phyloP scores from a whole-genome alignment of 2,113 vertebrate species.

The Urocolius indicus region DNA sequence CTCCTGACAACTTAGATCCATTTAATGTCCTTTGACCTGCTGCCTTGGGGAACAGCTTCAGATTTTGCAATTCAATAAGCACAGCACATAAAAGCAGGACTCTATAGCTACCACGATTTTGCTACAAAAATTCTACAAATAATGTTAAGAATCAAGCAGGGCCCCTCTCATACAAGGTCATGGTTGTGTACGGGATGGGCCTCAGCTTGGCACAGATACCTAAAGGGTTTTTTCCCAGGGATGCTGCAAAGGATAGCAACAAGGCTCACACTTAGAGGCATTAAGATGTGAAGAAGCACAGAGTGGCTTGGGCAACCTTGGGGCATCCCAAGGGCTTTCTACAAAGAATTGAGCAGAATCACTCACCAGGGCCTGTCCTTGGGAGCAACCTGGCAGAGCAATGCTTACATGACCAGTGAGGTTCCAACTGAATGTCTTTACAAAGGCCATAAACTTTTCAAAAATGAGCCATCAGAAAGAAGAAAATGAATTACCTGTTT shows the following conservation, averaged over 20 bases:
- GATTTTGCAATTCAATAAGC: background rate
- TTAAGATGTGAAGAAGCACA: fast-evolving
- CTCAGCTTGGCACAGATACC: fast-evolving
- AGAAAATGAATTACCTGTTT: background rate
- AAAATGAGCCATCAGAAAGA: background rate
- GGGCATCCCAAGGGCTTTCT: background rate
- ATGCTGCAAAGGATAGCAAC: background rate
- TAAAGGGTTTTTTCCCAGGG: background rate
- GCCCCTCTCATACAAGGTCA: background rate
- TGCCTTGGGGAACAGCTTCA: background rate
- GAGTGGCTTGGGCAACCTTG: background rate
- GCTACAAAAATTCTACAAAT: background rate
- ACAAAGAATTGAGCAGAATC: background rate
- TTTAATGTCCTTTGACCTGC: background rate
- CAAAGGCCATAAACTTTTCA: background rate
- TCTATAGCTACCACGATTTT: background rate
- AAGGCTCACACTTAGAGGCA: background rate
- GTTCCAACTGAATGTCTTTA: background rate
- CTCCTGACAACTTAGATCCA: background rate
- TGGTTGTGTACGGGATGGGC: background rate
- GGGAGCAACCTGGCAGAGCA: background rate
- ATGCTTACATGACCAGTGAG: background rate
- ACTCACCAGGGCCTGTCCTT: background rate
- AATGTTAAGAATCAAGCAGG: background rate
- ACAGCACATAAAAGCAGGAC: background rate